Base-by-base conservation (phyloP, 2,113 vertebrate genomes). In the Sceloporus tristichus region DNA sequence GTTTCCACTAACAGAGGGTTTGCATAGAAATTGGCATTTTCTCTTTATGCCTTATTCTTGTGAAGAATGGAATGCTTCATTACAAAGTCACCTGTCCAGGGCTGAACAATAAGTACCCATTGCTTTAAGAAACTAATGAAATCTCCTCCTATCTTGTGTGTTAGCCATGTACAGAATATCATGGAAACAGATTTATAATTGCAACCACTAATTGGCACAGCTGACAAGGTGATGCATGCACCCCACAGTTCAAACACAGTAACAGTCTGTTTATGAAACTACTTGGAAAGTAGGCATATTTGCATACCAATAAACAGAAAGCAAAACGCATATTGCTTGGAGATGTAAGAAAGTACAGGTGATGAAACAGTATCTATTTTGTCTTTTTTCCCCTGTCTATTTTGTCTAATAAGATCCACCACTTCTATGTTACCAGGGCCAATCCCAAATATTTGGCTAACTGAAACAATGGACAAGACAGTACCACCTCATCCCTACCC, bases 171-270 rank as follows among this genome's bases (percentile, higher is more conserved):
- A 86, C 71, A 66, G 2, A 19, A 10, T 77, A 53, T 75, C 89
- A 84, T 92, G 93, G 85, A 93, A 80, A 94, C 11, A 71, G 92
- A 91, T 92, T 92, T 75, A 71, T 93, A 91, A 93, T 90, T 87
- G 82, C 88, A 86, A 73, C 62, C 85, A 84, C 73, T 88, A 88
- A 59, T 56, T 92, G 80, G 79, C 83, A 85, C 82, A 82, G 70
- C 48, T 94, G 85, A 91, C 62, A 92, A 84, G 90, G 80, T 84
- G 89, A 65, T 88, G 81, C 90, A 53, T 87, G 74, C 48, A 87
- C 85, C 83, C 86, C 90, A 66, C 75, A 89, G 91, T 89, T 92
- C 88, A 87, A 95, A 88, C 79, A 85, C 82, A 95, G 88, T 89
- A 88, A 68, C 56, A 89, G 86, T 83, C 59, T 90, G 88, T 88